These are phyloP conservation scores for Elephas maximus DNA, from an alignment of 2,113 vertebrate species.

Conservation along the genomic window DNA sequence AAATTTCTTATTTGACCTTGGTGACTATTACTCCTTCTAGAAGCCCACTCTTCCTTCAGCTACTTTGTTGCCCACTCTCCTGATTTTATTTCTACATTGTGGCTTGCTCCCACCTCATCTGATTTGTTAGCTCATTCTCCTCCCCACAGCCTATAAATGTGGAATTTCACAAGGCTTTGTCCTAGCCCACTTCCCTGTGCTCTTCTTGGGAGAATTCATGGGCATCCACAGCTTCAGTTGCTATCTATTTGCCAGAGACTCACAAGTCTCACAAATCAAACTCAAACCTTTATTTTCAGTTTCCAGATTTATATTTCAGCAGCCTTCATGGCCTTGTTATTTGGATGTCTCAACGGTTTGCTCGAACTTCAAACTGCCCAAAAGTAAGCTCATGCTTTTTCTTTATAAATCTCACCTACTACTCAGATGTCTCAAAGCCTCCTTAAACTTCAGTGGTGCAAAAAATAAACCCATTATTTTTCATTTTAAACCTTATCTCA, in stretches of 20 bases:
- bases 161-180: background rate
- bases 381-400: background rate
- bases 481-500: slow-evolving; percentile 23
- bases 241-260: slow-evolving; percentile 5
- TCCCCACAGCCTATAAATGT: background rate
- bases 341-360: background rate
- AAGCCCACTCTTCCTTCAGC: background rate
- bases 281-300: background rate
- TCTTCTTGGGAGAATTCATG: background rate
- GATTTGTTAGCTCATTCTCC: background rate
- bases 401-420: background rate
- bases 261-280: background rate
- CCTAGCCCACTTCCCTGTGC: background rate
- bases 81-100: background rate
- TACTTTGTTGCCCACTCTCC: background rate
- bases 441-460: background rate
- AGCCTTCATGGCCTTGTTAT: background rate
- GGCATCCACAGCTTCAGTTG: background rate
- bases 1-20: background rate
- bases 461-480: background rate
- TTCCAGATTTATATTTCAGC: background rate
- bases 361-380: background rate
- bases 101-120: background rate
- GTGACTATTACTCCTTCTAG: background rate
- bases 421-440: background rate